Evolutionary conservation across 37 sponge, comb jelly and placozoan genomes (phyloP).

Genomic region (Cliona cf. orientalis): DNA sequence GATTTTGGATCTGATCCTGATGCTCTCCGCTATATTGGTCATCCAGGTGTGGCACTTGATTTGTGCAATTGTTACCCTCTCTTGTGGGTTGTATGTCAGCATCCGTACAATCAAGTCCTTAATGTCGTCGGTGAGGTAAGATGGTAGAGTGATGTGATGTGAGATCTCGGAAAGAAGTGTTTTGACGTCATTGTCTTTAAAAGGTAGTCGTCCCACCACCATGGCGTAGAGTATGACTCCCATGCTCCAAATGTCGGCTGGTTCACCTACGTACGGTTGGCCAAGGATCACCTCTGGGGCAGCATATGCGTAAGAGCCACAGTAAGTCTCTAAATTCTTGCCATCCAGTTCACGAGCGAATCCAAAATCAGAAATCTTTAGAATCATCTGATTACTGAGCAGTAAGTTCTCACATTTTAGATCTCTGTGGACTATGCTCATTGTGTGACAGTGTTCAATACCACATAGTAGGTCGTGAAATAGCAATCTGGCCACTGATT

Average conservation of each 20-base stretch:
- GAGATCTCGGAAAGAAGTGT: constrained; percentile 73
- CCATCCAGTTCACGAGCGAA: constrained; percentile 66
- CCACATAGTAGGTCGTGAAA: constrained; percentile 77
- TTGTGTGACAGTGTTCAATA: constrained; percentile 69
- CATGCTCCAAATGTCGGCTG: constrained; percentile 95
- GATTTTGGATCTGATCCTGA: no score
- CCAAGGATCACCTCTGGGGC: constrained; percentile 93
- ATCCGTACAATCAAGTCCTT: constrained; percentile 37
- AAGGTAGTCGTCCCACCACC: constrained; percentile 90
- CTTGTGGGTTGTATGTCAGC: constrained; percentile 33
- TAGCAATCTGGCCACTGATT: constrained; percentile 67
- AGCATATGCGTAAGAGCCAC: constrained; percentile 97
- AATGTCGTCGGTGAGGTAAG: constrained; percentile 36
- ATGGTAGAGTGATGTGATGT: constrained; percentile 52
- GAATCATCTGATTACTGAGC: constrained; percentile 55
- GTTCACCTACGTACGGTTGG: constrained; percentile 81
- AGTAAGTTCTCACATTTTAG: constrained; percentile 94
- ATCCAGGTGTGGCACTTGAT: constrained; percentile 70
- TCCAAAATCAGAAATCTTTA: constrained; percentile 90
- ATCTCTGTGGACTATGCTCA: constrained; percentile 89
- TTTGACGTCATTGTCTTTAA: constrained; percentile 86
- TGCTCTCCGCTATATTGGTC: no score
- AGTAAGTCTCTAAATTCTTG: constrained; percentile 50
- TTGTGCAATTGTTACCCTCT: constrained; percentile 28
- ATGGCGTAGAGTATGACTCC: constrained; percentile 94